Conservation (phyloP, 1,140 invertebrate genomes). For the Eubasilissa regina region DNA sequence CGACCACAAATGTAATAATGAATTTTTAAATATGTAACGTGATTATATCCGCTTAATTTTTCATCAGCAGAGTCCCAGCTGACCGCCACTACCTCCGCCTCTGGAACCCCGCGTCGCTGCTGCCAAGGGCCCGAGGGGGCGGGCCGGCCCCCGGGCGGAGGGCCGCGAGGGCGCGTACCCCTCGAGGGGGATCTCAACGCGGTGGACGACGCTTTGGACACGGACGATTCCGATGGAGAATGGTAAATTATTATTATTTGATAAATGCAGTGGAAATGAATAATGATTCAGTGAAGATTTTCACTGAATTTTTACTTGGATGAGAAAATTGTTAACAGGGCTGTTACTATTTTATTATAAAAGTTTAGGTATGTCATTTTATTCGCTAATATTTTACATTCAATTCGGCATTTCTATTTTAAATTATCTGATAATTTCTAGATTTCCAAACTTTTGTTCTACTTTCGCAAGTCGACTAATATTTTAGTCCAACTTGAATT, state of each 20-base stretch:
- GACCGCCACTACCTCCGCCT: conserved; percentile 55
- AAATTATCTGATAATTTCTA: no score
- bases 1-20: no score
- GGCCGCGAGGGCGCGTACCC: not conserved
- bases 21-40: not conserved
- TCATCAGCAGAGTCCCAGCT: conserved; percentile 50
- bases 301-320: no score
- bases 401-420: no score
- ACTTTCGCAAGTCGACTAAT: no score
- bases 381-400: no score
- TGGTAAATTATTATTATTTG: conserved; percentile 48
- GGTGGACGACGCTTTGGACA: conserved; percentile 53
- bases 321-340: no score
- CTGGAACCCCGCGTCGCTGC: conserved; percentile 51
- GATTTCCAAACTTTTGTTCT: no score
- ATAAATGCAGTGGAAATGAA: not conserved
- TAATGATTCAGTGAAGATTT: no score
- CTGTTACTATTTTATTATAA: no score
- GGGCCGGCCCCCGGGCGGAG: not conserved
- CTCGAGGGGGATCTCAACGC: conserved; percentile 47
- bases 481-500: no score
- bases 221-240: conserved; percentile 55
- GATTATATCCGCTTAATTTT: not conserved
- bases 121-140: conserved; percentile 22
- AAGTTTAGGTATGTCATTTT: no score